These are phyloP conservation scores for Eupithecia centaureata DNA, from an alignment of 2,888 invertebrate genomes.

Conservation along the genomic window DNA sequence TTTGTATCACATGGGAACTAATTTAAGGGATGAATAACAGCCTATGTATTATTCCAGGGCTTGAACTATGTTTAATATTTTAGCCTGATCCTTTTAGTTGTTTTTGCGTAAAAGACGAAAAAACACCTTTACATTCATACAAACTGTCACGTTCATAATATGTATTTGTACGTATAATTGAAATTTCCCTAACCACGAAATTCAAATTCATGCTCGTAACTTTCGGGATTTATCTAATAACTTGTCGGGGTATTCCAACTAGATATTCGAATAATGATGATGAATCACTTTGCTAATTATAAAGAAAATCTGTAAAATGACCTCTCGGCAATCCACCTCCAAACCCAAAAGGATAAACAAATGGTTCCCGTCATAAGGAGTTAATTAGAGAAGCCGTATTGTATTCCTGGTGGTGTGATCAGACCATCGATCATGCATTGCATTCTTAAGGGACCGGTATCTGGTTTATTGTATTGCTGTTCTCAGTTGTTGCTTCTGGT, in stretches of 20 bases:
- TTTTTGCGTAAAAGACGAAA: no score
- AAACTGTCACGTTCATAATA: no score
- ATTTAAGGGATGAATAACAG: no score
- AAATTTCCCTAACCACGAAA: neutral
- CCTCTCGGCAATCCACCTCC: neutral
- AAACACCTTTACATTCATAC: no score
- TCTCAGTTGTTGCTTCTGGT: constrained; percentile 2
- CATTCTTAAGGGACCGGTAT: constrained; percentile 25
- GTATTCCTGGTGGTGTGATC: constrained; percentile 67
- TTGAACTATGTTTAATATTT: no score
- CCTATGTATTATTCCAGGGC: no score
- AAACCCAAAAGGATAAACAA: constrained; percentile 2
- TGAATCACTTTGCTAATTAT: neutral
- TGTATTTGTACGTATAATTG: no score
- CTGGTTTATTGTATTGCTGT: constrained; percentile 1
- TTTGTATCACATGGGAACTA: no score
- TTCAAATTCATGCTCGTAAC: neutral
- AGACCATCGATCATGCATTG: constrained; percentile 56
- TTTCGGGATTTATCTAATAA: neutral
- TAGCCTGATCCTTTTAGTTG: no score
- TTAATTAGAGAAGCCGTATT: constrained; percentile 48
- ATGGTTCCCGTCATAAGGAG: constrained; percentile 30
- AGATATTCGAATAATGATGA: neutral
- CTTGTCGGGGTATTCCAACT: neutral
- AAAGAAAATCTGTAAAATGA: neutral